Percentiles rank a stretch among this genome's conserved stretches.
phyloP scores from a whole-genome alignment of 1,140 invertebrate species.

The Drosophila novamexicana region DNA sequence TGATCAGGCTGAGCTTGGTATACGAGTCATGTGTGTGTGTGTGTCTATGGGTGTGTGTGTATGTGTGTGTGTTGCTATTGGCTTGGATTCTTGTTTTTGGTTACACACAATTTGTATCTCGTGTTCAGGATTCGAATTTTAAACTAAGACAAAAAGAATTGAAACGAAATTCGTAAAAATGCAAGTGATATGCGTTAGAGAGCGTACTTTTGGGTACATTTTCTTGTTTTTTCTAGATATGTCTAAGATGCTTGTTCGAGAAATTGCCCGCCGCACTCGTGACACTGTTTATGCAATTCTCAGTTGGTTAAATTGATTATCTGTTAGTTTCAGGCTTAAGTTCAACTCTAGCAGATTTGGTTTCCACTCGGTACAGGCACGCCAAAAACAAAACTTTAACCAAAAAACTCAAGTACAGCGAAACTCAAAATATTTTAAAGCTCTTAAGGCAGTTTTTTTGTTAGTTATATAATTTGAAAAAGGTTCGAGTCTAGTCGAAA shows the following conservation, averaged over 20 bases:
- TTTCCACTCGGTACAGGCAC: conserved; percentile 87
- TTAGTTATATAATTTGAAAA: neutral
- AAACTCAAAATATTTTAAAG: conserved; percentile 35
- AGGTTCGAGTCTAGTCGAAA: conserved; percentile 1
- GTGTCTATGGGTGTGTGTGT: conserved; percentile 29
- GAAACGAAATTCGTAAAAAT: neutral
- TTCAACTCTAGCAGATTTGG: conserved; percentile 87
- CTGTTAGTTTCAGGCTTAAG: conserved; percentile 50
- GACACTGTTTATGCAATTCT: conserved; percentile 65
- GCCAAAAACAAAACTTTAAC: conserved; percentile 55
- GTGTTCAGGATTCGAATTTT: neutral
- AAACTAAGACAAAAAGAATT: conserved; percentile 2
- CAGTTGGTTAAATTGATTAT: conserved; percentile 21
- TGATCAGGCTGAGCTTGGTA: neutral
- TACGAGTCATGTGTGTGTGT: conserved; percentile 27
- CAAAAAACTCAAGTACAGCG: conserved; percentile 21
- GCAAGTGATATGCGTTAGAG: conserved; percentile 28
- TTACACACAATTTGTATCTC: conserved; percentile 4
- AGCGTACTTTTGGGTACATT: conserved; percentile 55
- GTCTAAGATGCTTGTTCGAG: conserved; percentile 39
- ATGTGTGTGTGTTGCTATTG: conserved; percentile 5
- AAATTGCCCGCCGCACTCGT: conserved; percentile 72
- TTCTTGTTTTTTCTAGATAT: conserved; percentile 11
- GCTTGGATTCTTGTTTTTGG: conserved; percentile 11
- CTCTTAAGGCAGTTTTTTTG: conserved; percentile 6